A percentile compares a stretch with the other conserved stretches of the same genome.
Conservation (phyloP, 1,140 invertebrate genomes). For the Neomicropteryx cornuta region DNA sequence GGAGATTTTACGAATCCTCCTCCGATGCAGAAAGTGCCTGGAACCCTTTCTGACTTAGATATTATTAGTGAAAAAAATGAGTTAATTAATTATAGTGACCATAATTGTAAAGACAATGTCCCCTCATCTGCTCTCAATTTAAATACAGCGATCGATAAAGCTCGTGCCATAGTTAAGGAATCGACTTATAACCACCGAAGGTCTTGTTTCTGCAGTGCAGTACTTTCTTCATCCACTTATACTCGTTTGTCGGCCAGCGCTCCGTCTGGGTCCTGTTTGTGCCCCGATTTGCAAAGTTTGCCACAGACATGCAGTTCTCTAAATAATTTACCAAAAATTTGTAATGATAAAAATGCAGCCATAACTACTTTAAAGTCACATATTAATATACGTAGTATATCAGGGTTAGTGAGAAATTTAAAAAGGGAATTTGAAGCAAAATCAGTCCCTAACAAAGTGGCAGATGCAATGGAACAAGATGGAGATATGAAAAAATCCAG, state of each 20-base stretch:
- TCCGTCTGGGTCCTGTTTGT: conserved; percentile 46
- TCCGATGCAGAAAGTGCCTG: conserved; percentile 16
- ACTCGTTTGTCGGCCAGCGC: conserved; percentile 49
- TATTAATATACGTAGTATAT: too few relatives aligned
- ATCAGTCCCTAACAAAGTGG: conserved; percentile 31
- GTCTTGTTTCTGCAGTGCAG: too few relatives aligned
- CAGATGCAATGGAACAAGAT: conserved; percentile 9
- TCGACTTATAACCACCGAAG: conserved; percentile 22
- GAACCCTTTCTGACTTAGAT: conserved; percentile 24
- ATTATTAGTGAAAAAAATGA: conserved; percentile 31
- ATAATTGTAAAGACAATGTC: background rate
- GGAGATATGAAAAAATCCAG: conserved; percentile 9
- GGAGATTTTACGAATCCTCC: conserved; percentile 16
- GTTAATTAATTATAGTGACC: conserved; percentile 2
- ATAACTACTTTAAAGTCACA: too few relatives aligned
- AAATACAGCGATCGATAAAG: conserved; percentile 29
- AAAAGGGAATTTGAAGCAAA: conserved; percentile 81
- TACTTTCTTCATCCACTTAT: conserved; percentile 25
- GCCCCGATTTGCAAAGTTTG: conserved; percentile 31
- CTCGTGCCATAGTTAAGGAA: conserved; percentile 38
- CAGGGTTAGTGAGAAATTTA: conserved; percentile 72
- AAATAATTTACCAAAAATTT: too few relatives aligned
- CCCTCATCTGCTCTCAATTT: conserved; percentile 7
- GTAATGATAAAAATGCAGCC: too few relatives aligned
- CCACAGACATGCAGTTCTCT: too few relatives aligned